A percentile compares a stretch with the other conserved stretches of the same genome.
Evolutionary conservation across 1,140 invertebrate species (phyloP).

Genomic region (Wiebesia pumilae): DNA sequence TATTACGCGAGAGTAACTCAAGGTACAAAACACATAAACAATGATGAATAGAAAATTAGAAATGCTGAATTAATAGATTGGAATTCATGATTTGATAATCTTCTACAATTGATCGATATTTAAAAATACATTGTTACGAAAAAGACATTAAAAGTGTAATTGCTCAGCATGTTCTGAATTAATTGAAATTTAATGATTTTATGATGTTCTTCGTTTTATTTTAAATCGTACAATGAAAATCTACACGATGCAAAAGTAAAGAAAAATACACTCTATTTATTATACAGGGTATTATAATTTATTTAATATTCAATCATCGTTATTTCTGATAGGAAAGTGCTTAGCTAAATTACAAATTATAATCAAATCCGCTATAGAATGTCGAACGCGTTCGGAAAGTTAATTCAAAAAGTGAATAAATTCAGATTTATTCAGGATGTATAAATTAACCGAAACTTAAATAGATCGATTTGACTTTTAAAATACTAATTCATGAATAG

Average conservation of each 20-base stretch:
- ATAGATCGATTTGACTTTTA: slow-evolving; percentile 43
- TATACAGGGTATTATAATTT: not conserved
- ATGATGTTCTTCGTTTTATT: not conserved
- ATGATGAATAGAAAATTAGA: not conserved
- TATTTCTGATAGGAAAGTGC: not conserved
- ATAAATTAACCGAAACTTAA: not conserved
- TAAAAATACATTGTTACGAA: not conserved
- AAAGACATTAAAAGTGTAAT: not conserved
- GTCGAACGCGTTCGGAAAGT: slow-evolving; percentile 17
- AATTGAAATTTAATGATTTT: not conserved
- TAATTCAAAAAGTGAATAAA: slow-evolving; percentile 8
- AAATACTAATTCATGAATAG: slow-evolving; percentile 20
- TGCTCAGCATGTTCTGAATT: not conserved
- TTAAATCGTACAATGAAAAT: not conserved
- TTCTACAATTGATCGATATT: not conserved
- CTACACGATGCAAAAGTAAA: not conserved
- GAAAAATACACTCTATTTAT: not conserved
- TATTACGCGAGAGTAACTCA: not conserved
- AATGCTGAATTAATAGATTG: not conserved
- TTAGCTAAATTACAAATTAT: slow-evolving; percentile 29
- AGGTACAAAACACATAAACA: not conserved
- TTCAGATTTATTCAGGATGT: slow-evolving; percentile 23
- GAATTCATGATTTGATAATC: not conserved
- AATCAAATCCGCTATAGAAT: slow-evolving; percentile 3
- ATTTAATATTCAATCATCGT: not conserved